These are phyloP conservation scores for Sinelater perroti DNA, from an alignment of 2,888 invertebrate species.

Conservation along the genomic window DNA sequence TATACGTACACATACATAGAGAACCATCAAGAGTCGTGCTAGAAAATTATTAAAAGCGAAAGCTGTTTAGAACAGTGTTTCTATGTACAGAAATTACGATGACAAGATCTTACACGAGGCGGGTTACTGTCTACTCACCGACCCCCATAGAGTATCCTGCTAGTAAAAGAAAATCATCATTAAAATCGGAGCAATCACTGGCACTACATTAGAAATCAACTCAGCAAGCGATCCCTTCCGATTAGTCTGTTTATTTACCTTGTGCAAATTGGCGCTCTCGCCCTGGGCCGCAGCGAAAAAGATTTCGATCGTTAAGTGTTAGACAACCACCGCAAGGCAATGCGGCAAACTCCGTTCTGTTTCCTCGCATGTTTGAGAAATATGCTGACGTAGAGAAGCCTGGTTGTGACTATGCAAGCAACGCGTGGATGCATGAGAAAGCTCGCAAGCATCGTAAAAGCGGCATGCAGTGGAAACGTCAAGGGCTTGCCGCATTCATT, in stretches of 20 bases:
- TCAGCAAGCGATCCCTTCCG: slow-evolving; percentile 9
- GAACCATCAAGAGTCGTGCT: too few relatives aligned
- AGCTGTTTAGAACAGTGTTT: too few relatives aligned
- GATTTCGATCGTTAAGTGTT: neutral
- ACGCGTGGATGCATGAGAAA: too few relatives aligned
- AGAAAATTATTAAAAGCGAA: too few relatives aligned
- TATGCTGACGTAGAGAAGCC: neutral
- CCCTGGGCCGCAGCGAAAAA: slow-evolving; percentile 20
- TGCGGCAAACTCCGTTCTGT: slow-evolving; percentile 8
- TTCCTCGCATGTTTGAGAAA: neutral
- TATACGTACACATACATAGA: too few relatives aligned
- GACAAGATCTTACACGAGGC: too few relatives aligned
- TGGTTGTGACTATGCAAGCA: too few relatives aligned
- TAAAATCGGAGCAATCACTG: neutral
- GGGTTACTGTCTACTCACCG: slow-evolving; percentile 51
- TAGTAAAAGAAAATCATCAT: slow-evolving; percentile 25
- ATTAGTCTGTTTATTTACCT: slow-evolving; percentile 14
- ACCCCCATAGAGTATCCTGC: slow-evolving; percentile 48
- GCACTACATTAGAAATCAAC: neutral
- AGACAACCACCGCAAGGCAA: neutral
- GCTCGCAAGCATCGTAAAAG: too few relatives aligned
- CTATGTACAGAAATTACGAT: neutral
- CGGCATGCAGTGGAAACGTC: neutral
- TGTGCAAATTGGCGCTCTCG: slow-evolving; percentile 14
- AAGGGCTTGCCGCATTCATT: slow-evolving; percentile 15